Conservation (phyloP, 2,797 vertebrate genomes). For the Bradypodion pumilum region DNA sequence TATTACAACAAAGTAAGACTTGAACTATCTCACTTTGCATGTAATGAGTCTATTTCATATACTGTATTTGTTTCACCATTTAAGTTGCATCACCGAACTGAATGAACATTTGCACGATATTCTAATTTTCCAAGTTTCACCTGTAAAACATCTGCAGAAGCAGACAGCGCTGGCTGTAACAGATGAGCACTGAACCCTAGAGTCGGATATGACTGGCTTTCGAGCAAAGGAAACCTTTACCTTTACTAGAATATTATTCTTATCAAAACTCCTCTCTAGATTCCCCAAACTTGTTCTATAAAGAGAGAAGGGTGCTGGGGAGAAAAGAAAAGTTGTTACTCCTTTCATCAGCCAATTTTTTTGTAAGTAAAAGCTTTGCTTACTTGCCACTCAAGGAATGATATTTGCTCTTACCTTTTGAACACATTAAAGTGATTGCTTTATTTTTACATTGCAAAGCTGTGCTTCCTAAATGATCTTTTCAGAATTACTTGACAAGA, state of each 20-base stretch:
- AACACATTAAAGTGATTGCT: neutral
- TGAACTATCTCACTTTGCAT: no score
- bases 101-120: no score
- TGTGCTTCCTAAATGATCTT: neutral
- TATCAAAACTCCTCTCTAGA: neutral
- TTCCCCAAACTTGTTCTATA: neutral
- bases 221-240: no score
- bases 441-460: conserved; percentile 28
- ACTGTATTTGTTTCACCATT: no score
- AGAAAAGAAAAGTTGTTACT: neutral
- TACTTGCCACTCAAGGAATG: neutral
- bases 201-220: no score
- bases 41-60: no score
- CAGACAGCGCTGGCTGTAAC: no score
- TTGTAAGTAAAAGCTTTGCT: neutral
- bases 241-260: neutral
- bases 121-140: no score
- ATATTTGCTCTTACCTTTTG: neutral
- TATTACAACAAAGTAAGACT: no score
- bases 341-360: neutral
- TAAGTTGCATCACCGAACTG: no score
- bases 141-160: no score
- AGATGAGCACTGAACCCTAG: no score
- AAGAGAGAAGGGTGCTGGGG: neutral
- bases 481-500: neutral